Percentiles rank a stretch among this genome's conserved stretches.
These are phyloP conservation scores for Pecten maximus DNA, from an alignment of 2,888 invertebrate genomes.

Conservation along the genomic window DNA sequence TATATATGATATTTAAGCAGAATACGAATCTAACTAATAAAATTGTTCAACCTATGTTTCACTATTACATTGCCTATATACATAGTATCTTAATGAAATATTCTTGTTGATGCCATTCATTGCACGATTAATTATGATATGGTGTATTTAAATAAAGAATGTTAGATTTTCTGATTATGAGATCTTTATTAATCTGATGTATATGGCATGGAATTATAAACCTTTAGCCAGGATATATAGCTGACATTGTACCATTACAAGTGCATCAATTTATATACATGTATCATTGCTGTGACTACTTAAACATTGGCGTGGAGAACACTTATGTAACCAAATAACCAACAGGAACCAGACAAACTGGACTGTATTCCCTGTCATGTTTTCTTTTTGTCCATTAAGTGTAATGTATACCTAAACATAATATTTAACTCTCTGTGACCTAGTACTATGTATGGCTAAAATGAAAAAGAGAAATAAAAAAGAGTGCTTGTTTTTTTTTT, in stretches of 20 bases:
- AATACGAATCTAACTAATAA: background rate
- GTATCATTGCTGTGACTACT: background rate
- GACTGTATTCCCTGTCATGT: background rate
- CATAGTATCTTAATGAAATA: background rate
- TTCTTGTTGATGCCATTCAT: background rate
- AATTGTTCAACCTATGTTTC: background rate
- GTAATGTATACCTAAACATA: background rate
- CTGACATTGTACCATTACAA: background rate
- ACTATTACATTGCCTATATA: background rate
- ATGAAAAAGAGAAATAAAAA: background rate
- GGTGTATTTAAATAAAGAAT: background rate
- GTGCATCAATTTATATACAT: background rate
- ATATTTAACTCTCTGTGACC: background rate
- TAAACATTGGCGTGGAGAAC: background rate
- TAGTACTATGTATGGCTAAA: conserved; percentile 14
- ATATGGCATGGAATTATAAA: background rate
- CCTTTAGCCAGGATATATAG: background rate
- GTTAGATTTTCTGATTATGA: background rate
- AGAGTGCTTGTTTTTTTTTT: background rate
- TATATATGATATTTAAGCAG: background rate
- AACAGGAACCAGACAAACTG: background rate
- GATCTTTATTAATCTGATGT: background rate
- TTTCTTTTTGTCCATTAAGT: background rate
- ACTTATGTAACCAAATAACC: background rate
- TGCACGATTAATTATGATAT: background rate